phyloP scores from a whole-genome alignment of 2,888 invertebrate species.

The Leptothorax acervorum region DNA sequence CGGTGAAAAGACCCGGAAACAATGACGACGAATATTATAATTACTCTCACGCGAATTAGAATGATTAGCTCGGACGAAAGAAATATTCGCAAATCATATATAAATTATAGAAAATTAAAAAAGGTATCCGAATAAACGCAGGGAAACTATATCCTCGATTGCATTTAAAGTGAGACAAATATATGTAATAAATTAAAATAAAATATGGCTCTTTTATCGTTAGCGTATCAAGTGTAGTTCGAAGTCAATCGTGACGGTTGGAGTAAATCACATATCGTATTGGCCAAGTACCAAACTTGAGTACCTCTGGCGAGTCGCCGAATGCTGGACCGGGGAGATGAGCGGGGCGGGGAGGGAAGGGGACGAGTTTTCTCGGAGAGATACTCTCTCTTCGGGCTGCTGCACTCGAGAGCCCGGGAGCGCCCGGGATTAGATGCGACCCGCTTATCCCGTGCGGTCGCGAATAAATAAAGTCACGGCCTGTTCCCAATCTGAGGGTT shows the following conservation, averaged over 20 bases:
- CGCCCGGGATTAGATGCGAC: slow-evolving; percentile 22
- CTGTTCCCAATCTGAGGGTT: slow-evolving; percentile 40
- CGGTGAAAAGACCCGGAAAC: not conserved
- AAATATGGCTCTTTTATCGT: not conserved
- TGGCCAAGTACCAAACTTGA: slow-evolving; percentile 3
- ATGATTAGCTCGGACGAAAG: not conserved
- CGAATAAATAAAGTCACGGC: slow-evolving; percentile 54
- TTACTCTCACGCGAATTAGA: not conserved
- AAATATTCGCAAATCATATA: not conserved
- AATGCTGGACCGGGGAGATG: not conserved
- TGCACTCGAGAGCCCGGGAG: slow-evolving; percentile 4
- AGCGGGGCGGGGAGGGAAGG: no score
- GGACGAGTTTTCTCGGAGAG: not conserved
- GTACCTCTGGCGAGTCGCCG: slow-evolving; percentile 25
- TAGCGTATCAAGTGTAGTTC: not conserved
- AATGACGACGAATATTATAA: not conserved
- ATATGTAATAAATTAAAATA: not conserved
- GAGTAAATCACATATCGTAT: slow-evolving; percentile 36
- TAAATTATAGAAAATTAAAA: not conserved
- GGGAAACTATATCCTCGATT: not conserved
- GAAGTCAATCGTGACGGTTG: not conserved
- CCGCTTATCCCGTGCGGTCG: slow-evolving; percentile 43
- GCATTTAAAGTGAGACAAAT: not conserved
- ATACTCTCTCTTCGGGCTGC: not conserved
- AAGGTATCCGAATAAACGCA: not conserved